Evolutionary conservation across 2,888 invertebrate species (phyloP).

Genomic region (Cepaea hortensis): DNA sequence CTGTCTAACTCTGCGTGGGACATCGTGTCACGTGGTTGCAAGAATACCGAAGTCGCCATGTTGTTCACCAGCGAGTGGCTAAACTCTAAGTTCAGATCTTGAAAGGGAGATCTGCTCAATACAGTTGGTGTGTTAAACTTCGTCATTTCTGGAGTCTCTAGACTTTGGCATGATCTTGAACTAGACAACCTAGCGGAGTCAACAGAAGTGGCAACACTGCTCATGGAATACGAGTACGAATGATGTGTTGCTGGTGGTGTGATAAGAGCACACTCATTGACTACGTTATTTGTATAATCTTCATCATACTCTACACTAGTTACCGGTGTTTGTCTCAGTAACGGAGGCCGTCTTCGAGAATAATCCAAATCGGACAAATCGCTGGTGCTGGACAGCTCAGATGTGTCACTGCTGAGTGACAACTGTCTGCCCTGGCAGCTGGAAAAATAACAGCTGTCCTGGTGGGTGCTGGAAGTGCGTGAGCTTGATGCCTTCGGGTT

Average conservation of each 20-base stretch:
- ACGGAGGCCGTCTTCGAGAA: constrained; percentile 30
- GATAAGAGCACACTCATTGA: not conserved
- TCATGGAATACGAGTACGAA: not conserved
- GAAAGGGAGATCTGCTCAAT: constrained; percentile 15
- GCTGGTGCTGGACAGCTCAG: constrained; percentile 27
- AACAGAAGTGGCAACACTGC: not conserved
- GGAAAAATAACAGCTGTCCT: constrained; percentile 6
- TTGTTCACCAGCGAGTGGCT: not conserved
- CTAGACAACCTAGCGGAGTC: not conserved
- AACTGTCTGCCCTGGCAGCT: constrained; percentile 20
- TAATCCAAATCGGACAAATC: constrained; percentile 18
- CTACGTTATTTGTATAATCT: not conserved
- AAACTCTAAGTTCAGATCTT: not conserved
- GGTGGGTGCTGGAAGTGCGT: not conserved
- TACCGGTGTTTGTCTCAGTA: constrained; percentile 30
- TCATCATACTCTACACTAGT: constrained; percentile 16
- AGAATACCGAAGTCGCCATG: not conserved
- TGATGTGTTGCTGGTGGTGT: constrained; percentile 13
- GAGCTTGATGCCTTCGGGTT: not conserved
- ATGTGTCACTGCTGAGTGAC: constrained; percentile 19
- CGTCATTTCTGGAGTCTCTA: constrained; percentile 27
- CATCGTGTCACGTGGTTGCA: not conserved
- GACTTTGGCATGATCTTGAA: not conserved
- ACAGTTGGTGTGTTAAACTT: constrained; percentile 21
- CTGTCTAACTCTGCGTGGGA: not conserved